A percentile compares a stretch with the other conserved stretches of the same genome.
Evolutionary conservation across 2,797 vertebrate genomes (phyloP).

Genomic region (Dallia pectoralis): DNA sequence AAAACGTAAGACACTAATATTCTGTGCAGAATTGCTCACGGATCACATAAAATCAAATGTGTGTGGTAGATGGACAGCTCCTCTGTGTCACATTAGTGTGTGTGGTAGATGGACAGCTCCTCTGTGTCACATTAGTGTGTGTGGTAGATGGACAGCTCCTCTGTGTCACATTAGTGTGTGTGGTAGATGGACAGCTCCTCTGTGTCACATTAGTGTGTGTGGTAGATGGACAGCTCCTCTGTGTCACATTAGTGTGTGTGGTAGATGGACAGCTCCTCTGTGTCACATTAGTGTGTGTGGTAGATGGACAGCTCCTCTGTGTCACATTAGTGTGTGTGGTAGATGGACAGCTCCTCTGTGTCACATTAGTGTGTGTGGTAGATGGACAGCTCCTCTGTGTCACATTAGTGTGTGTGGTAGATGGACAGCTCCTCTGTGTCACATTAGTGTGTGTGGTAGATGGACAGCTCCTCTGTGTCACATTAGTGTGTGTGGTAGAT

Average conservation of each 20-base stretch:
- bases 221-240: no score
- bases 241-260: background rate
- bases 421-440: no score
- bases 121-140: conserved; percentile 4
- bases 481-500: background rate
- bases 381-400: no score
- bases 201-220: conserved; percentile 1
- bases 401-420: background rate
- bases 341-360: no score
- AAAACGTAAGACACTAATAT: background rate
- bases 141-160: no score
- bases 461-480: no score
- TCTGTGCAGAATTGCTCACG: background rate
- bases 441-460: background rate
- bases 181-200: no score
- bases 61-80: background rate
- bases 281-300: background rate
- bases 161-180: conserved; percentile 3
- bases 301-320: no score
- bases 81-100: background rate
- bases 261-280: no score
- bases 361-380: background rate
- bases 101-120: no score
- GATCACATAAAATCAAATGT: background rate
- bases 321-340: background rate